phyloP scores from a whole-genome alignment of 2,888 invertebrate species.

The Drosophila siamana region DNA sequence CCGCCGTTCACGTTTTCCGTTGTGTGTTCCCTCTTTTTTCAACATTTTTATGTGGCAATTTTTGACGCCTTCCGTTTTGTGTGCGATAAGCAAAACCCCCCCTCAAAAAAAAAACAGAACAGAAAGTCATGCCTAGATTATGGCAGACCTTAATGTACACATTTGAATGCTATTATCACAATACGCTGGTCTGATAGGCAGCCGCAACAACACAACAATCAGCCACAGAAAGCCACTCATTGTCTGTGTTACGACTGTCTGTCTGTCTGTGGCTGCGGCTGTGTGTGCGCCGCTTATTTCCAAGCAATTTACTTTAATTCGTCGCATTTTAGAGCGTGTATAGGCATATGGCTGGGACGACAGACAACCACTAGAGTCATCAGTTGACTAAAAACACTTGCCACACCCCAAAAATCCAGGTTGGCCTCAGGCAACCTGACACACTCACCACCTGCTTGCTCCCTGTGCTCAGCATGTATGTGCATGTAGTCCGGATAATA shows the following conservation, averaged over 20 bases:
- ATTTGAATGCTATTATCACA: constrained; percentile 76
- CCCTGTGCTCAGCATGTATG: not conserved
- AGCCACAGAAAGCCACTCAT: constrained; percentile 69
- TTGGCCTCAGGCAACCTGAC: not conserved
- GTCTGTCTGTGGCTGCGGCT: constrained; percentile 23
- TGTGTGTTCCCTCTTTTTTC: constrained; percentile 39
- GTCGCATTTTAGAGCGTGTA: constrained; percentile 65
- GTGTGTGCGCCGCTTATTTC: constrained; percentile 62
- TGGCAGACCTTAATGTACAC: constrained; percentile 65
- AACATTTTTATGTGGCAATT: constrained; percentile 58
- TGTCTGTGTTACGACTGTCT: constrained; percentile 49
- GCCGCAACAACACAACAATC: constrained; percentile 43
- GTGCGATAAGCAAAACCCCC: constrained; percentile 42
- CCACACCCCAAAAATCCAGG: constrained; percentile 19
- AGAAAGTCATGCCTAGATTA: constrained; percentile 17
- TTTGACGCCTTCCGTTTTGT: constrained; percentile 54
- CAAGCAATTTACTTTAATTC: constrained; percentile 80
- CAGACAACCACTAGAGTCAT: constrained; percentile 42
- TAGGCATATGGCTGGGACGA: constrained; percentile 51
- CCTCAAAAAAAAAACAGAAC: not conserved
- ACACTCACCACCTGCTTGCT: constrained; percentile 18
- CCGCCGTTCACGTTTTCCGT: constrained; percentile 16
- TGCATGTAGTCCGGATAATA: constrained; percentile 48
- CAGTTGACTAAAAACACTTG: constrained; percentile 43
- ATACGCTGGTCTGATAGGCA: constrained; percentile 42